Percentiles rank a stretch among this genome's conserved stretches.
These are phyloP conservation scores for Petrophora chlorosata DNA, from an alignment of 2,888 invertebrate species.

Conservation along the genomic window DNA sequence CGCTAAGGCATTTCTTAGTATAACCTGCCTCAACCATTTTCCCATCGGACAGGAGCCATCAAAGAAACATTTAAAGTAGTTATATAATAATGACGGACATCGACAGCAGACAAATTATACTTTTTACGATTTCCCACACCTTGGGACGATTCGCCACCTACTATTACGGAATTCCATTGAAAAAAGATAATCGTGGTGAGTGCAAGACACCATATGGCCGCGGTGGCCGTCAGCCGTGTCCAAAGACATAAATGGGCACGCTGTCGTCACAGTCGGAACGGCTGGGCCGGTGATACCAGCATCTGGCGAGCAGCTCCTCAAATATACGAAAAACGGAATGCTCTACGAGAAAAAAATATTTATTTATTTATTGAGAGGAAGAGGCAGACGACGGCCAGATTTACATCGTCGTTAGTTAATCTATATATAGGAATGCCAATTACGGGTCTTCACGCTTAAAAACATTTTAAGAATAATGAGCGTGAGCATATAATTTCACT, in stretches of 20 bases:
- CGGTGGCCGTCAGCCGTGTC: constrained; percentile 76
- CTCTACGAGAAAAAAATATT: too few relatives aligned
- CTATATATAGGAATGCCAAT: too few relatives aligned
- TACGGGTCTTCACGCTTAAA: too few relatives aligned
- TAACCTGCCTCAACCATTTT: too few relatives aligned
- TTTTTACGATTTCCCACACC: constrained; percentile 55
- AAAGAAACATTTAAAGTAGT: background rate
- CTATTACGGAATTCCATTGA: constrained; percentile 67
- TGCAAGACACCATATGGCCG: constrained; percentile 77
- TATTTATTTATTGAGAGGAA: too few relatives aligned
- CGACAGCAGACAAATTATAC: background rate
- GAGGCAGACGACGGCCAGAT: too few relatives aligned
- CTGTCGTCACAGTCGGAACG: constrained; percentile 80
- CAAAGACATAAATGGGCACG: constrained; percentile 82
- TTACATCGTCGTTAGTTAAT: too few relatives aligned
- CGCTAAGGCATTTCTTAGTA: too few relatives aligned
- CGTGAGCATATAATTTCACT: too few relatives aligned
- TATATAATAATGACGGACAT: background rate
- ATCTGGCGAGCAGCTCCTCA: background rate
- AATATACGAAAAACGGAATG: too few relatives aligned
- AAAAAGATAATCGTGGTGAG: constrained; percentile 60
- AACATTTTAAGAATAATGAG: too few relatives aligned
- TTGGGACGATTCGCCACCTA: constrained; percentile 54
- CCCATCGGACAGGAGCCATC: too few relatives aligned
- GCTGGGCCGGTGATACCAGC: constrained; percentile 43